A percentile compares a stretch with the other conserved stretches of the same genome.
Evolutionary conservation across 2,888 invertebrate genomes (phyloP).

Genomic region (Orthosia cruda): DNA sequence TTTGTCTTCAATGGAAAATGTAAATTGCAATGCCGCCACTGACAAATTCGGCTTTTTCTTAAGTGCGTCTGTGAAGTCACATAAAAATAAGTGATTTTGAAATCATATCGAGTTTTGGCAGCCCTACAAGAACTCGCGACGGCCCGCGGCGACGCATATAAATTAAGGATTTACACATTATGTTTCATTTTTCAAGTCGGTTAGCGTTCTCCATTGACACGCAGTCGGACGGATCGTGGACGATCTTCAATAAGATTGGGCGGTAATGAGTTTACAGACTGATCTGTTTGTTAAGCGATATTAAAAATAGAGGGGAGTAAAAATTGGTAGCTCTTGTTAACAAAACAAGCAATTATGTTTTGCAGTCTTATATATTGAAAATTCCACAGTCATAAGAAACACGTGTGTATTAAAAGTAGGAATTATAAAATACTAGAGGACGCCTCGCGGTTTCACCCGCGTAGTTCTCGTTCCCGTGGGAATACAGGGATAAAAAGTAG

Average conservation of each 20-base stretch:
- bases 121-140: slow-evolving; percentile 74
- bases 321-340: neutral
- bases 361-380: too few relatives aligned
- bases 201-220: slow-evolving; percentile 71
- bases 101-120: slow-evolving; percentile 57
- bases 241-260: slow-evolving; percentile 49
- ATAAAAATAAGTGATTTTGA: neutral
- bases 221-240: slow-evolving; percentile 44
- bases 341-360: too few relatives aligned
- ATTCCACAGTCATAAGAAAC: too few relatives aligned
- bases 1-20: too few relatives aligned
- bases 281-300: slow-evolving; percentile 43
- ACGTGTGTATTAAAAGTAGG: too few relatives aligned
- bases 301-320: slow-evolving; percentile 14
- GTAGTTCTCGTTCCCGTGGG: too few relatives aligned
- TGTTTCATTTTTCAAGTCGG: slow-evolving; percentile 90
- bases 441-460: too few relatives aligned
- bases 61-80: neutral
- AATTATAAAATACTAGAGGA: too few relatives aligned
- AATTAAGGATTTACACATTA: slow-evolving; percentile 91
- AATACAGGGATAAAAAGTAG: too few relatives aligned
- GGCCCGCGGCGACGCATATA: slow-evolving; percentile 89
- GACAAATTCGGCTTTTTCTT: neutral
- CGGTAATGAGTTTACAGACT: slow-evolving; percentile 46
- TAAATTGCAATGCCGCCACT: too few relatives aligned